Evolutionary conservation across 1,140 invertebrate species (phyloP), one percentile per base, ranked within the genome.

Genomic region (Drosophila willistoni): DNA sequence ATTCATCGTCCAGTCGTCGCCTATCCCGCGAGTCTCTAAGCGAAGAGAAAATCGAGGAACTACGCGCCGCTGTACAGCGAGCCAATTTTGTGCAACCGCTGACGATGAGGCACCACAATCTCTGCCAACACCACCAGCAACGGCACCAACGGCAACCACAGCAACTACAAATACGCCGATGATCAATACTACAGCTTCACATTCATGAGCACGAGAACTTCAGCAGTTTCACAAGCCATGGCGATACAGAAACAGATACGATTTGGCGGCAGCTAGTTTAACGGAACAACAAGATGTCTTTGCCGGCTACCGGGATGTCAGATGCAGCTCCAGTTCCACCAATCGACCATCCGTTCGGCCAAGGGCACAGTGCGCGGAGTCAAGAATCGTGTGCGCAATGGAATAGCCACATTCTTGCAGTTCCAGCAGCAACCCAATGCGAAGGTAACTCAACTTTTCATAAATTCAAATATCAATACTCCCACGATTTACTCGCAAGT

Each of bases 331-430:
- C 39, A 96, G 96, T 67, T 97, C 94, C 19, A 83, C 76, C 83
- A 89, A n/a, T 93, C 94, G n/a, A 96, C 96, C 64, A 97, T 98
- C 90, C 94, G 95, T 75, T 98, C 97, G 93, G 95, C 96, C 74
- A 97, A 96, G 91, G 98, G 98, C 47, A 98, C 97, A 12, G 96
- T 98, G 72, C 94, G 98, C 19, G 97, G 97, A 61, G 97, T 98
- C 47, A 98, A 97, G 93, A 98, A 99, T 93, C 94, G 97, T 81
- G 98, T 99, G 25, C 93, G 97, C 79, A 97, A 97, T 64, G 97
- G 98, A 72, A 98, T 99, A 82, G 97, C 96, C 14, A 98, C 97
- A n/a, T 98, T 98, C 92, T 94, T 98, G n/a, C 96, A 97, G 87
- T 95, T 96, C 79, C 96, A 96, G 71, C 83, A 87, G 73, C 94